Conservation (phyloP, 2,888 invertebrate genomes). For the Unio delphinus region DNA sequence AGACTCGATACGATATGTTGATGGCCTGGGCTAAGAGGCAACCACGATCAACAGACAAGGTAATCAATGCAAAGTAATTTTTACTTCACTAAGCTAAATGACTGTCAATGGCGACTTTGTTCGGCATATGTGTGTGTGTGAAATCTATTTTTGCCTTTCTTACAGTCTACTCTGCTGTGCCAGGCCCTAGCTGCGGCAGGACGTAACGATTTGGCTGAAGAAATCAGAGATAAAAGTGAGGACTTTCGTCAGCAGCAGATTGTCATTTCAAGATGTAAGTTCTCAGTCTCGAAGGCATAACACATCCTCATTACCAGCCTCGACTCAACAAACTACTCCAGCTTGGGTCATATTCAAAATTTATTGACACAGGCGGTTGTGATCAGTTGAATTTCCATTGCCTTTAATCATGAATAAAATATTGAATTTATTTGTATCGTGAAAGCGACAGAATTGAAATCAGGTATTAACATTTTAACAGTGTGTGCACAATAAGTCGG, state of each 20-base stretch:
- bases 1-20: conserved; percentile 65
- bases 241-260: conserved; percentile 48
- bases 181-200: conserved; percentile 50
- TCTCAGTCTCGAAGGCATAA: too few species aligned
- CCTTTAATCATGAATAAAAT: too few species aligned
- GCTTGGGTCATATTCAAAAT: too few species aligned
- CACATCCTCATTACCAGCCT: not conserved
- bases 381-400: too few species aligned
- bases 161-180: conserved; percentile 32
- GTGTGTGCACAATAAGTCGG: too few species aligned
- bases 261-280: conserved; percentile 45
- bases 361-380: too few species aligned
- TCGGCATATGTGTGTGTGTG: too few species aligned
- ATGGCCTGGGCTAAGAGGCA: conserved; percentile 66
- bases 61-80: conserved; percentile 12
- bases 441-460: too few species aligned
- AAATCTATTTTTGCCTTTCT: too few species aligned
- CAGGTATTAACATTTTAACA: too few species aligned
- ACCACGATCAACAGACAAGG: conserved; percentile 64
- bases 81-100: not conserved
- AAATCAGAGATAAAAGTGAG: conserved; percentile 48
- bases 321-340: too few species aligned
- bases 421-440: too few species aligned
- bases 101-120: not conserved
- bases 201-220: conserved; percentile 55